These are phyloP conservation scores for Dusona sp. DNA, from an alignment of 2,888 invertebrate species.

Conservation along the genomic window DNA sequence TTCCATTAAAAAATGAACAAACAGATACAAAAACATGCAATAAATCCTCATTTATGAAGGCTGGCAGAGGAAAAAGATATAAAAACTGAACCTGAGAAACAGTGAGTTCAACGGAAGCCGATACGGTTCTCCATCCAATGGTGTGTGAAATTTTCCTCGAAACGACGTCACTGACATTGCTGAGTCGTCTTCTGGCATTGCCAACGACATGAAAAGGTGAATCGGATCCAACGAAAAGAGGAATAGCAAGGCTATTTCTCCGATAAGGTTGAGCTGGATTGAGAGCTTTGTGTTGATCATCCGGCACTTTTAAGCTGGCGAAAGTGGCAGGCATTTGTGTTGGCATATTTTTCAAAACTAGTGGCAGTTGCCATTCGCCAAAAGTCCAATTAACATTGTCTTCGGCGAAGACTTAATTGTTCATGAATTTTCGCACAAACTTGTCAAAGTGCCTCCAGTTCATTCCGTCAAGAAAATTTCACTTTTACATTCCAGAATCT, in stretches of 20 bases:
- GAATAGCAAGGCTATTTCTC: constrained; percentile 77
- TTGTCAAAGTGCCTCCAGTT: background rate
- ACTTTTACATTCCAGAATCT: background rate
- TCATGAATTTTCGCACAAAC: constrained; percentile 1
- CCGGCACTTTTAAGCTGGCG: constrained; percentile 38
- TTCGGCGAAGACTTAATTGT: background rate
- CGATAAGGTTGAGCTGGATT: constrained; percentile 59
- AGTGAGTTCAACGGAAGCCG: constrained; percentile 78
- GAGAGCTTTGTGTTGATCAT: constrained; percentile 36
- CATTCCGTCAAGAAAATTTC: background rate
- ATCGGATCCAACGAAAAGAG: constrained; percentile 77
- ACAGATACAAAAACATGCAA: background rate
- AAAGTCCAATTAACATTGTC: background rate
- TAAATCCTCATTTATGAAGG: background rate
- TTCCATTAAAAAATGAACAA: background rate
- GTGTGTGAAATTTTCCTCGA: constrained; percentile 93
- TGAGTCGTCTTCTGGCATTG: constrained; percentile 88
- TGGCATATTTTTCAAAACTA: background rate
- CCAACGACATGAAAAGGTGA: constrained; percentile 79
- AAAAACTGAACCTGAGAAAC: constrained; percentile 76
- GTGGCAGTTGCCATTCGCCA: background rate
- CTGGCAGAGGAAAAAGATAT: background rate
- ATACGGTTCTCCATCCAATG: constrained; percentile 87
- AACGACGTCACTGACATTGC: constrained; percentile 91
- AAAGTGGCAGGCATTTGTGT: constrained; percentile 31